Percentiles rank a stretch among this genome's conserved stretches.
Conservation (phyloP, 2,113 vertebrate species). For the Furnarius figulus region DNA sequence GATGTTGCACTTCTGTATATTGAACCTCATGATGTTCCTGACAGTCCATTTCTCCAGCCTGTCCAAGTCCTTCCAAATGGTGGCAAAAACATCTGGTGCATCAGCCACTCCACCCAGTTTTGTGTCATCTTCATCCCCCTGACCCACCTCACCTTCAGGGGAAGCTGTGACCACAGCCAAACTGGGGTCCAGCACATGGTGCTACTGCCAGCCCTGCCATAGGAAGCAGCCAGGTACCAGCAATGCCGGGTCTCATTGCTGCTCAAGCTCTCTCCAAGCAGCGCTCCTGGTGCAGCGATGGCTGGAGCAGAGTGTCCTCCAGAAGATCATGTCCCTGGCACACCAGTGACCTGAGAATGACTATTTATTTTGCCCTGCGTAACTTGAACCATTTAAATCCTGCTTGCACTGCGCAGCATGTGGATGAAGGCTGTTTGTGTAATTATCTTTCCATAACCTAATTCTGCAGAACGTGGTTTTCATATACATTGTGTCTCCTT, state of each 20-base stretch:
- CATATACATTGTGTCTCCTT: neutral
- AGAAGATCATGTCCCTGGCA: neutral
- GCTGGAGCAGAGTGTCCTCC: neutral
- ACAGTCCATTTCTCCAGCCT: too few species aligned
- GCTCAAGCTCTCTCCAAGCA: accelerated
- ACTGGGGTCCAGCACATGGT: neutral
- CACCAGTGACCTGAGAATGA: neutral
- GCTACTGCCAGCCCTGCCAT: neutral
- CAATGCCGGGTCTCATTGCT: neutral
- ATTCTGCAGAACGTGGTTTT: constrained; percentile 5
- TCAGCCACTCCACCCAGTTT: too few species aligned
- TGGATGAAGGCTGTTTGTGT: neutral
- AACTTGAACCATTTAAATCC: neutral
- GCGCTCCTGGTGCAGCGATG: neutral
- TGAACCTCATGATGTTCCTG: too few species aligned
- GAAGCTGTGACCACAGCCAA: too few species aligned
- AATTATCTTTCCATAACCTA: constrained; percentile 15
- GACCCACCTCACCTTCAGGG: too few species aligned
- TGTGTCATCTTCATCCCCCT: too few species aligned
- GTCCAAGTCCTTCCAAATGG: too few species aligned
- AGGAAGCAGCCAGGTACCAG: neutral
- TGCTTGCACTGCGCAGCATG: neutral
- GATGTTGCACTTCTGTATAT: too few species aligned
- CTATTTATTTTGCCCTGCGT: neutral
- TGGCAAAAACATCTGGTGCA: too few species aligned